Percentiles rank a stretch among this genome's conserved stretches.
Conservation (phyloP, 2,797 vertebrate genomes). For the Alectoris magna region DNA sequence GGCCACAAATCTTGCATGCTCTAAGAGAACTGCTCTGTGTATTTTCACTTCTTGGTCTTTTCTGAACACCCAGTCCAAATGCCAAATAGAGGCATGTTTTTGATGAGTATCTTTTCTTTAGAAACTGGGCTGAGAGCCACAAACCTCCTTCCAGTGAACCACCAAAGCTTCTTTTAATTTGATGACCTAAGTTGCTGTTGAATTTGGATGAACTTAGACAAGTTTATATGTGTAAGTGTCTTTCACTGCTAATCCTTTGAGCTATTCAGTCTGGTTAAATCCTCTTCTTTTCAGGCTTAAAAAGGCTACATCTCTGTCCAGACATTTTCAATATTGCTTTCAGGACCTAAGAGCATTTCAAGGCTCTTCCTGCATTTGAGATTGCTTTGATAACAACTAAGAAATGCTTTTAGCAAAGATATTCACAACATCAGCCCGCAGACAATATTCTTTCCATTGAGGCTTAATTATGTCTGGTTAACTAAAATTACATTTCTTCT, state of each 20-base stretch:
- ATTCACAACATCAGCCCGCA: background rate
- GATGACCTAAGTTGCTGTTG: slow-evolving; percentile 50
- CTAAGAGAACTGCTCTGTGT: background rate
- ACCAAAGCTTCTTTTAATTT: slow-evolving; percentile 47
- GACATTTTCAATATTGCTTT: background rate
- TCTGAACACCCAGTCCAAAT: background rate
- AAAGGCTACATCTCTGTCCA: slow-evolving; percentile 26
- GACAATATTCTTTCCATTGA: background rate
- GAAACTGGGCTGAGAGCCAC: slow-evolving; percentile 55
- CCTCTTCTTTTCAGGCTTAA: slow-evolving; percentile 13
- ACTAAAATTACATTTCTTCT: background rate
- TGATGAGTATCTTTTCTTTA: slow-evolving; percentile 44
- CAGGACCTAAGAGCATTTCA: background rate
- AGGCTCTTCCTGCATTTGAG: background rate
- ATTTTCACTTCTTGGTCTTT: background rate
- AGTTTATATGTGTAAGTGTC: slow-evolving; percentile 39
- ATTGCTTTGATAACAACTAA: background rate
- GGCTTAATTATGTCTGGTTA: background rate
- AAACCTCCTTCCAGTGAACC: slow-evolving; percentile 42
- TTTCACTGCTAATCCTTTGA: slow-evolving; percentile 50
- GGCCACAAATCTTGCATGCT: background rate
- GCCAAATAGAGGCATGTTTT: slow-evolving; percentile 63
- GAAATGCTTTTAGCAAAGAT: background rate
- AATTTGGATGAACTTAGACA: slow-evolving; percentile 49
- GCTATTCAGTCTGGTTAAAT: slow-evolving; percentile 33